A percentile compares a stretch with the other conserved stretches of the same genome.
phyloP scores from a whole-genome alignment of 2,113 vertebrate genomes.

The Pseudorectes ferrugineus region DNA sequence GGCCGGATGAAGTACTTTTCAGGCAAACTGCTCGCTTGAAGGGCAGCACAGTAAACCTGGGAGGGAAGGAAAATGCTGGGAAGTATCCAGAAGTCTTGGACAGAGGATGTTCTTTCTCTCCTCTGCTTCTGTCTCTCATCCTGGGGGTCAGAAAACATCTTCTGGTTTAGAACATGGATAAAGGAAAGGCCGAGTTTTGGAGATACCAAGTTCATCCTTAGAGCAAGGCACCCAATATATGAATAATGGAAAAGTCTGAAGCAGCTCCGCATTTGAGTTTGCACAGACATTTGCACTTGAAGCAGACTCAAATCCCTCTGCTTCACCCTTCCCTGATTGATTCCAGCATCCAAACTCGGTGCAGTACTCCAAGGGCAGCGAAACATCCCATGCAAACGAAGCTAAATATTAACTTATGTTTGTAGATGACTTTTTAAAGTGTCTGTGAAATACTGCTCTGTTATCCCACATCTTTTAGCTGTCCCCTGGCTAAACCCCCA shows the following conservation, averaged over 20 bases:
- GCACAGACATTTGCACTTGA: conserved; percentile 7
- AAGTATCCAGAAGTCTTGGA: neutral
- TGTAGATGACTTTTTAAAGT: neutral
- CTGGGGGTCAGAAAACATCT: neutral
- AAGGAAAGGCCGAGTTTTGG: neutral
- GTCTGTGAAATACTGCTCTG: neutral
- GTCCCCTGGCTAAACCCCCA: neutral
- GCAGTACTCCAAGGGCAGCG: neutral
- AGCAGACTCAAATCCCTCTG: neutral
- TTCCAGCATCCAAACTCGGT: neutral
- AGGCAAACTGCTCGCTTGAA: neutral
- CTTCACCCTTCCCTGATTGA: neutral
- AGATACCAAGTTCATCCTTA: neutral
- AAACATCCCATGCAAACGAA: neutral
- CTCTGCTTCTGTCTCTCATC: neutral
- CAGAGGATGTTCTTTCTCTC: neutral
- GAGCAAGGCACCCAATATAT: neutral
- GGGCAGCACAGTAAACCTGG: neutral
- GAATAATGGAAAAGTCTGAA: neutral
- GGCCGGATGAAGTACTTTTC: neutral
- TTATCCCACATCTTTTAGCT: neutral
- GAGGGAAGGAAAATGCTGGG: neutral
- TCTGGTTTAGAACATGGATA: neutral
- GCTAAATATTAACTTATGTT: neutral
- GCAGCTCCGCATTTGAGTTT: neutral